These are phyloP conservation scores for Thymallus thymallus DNA, from an alignment of 2,113 vertebrate species.

Conservation along the genomic window DNA sequence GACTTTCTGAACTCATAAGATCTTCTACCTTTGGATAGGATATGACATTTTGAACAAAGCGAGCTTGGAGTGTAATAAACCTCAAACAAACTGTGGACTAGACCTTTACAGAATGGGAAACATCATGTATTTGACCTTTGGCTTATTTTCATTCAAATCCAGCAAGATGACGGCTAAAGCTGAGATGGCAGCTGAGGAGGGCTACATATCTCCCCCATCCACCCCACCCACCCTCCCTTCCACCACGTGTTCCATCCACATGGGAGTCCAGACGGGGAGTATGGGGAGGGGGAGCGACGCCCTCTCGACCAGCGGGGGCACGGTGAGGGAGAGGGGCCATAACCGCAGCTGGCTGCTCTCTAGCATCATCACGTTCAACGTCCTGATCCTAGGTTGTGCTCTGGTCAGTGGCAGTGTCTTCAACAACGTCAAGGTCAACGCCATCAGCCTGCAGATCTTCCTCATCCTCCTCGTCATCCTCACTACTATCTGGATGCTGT, in stretches of 20 bases:
- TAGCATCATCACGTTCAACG: slow-evolving; percentile 80
- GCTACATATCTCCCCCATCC: neutral
- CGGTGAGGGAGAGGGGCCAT: slow-evolving; percentile 57
- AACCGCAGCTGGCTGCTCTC: slow-evolving; percentile 83
- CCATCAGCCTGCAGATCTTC: slow-evolving; percentile 80
- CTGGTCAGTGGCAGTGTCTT: slow-evolving; percentile 84
- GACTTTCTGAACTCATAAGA: too few species aligned
- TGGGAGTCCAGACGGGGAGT: too few species aligned
- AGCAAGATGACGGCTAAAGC: slow-evolving; percentile 51
- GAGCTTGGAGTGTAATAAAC: neutral
- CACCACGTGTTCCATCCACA: slow-evolving; percentile 13
- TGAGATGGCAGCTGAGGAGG: slow-evolving; percentile 25
- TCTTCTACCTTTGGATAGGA: too few species aligned
- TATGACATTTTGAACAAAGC: neutral
- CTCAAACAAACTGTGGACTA: neutral
- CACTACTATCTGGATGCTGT: too few species aligned
- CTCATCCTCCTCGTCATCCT: slow-evolving; percentile 13
- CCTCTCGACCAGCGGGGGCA: neutral
- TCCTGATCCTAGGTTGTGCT: slow-evolving; percentile 81
- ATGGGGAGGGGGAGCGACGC: neutral
- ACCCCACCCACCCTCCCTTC: neutral
- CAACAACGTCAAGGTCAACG: slow-evolving; percentile 67
- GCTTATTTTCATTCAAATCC: slow-evolving; percentile 49
- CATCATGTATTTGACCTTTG: too few species aligned
- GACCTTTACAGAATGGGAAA: neutral